These are phyloP conservation scores for Indri indri DNA, from an alignment of 2,113 vertebrate genomes.

Conservation along the genomic window DNA sequence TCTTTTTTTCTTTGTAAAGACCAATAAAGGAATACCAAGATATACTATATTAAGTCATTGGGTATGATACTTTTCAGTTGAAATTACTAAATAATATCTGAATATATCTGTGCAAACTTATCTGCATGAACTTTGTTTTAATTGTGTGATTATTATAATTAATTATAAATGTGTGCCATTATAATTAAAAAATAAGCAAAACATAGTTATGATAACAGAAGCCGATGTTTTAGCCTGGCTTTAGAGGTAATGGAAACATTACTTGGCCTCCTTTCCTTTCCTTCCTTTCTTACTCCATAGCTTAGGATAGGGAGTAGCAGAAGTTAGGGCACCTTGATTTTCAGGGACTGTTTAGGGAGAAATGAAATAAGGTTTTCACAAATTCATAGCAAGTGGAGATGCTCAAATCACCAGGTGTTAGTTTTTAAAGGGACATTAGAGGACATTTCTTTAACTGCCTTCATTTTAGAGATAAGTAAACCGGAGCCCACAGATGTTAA, in stretches of 20 bases:
- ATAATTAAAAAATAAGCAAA: conserved; percentile 21
- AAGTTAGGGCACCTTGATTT: background rate
- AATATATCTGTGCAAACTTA: background rate
- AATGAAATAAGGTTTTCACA: background rate
- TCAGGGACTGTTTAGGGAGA: background rate
- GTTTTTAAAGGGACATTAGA: background rate
- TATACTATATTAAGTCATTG: background rate
- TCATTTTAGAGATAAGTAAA: background rate
- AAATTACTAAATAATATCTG: conserved; percentile 11
- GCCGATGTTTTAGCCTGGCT: conserved; percentile 1
- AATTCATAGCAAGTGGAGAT: background rate
- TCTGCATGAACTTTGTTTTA: background rate
- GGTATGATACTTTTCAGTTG: background rate
- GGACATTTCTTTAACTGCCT: background rate
- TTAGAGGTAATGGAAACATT: background rate
- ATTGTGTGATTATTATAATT: background rate
- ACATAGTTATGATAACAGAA: background rate
- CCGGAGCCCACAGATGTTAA: background rate
- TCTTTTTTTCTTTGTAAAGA: background rate
- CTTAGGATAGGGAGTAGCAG: background rate
- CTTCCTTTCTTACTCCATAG: background rate
- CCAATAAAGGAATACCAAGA: background rate
- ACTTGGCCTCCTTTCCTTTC: background rate
- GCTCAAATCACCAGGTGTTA: background rate
- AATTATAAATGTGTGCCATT: background rate